phyloP scores from a whole-genome alignment of 2,113 vertebrate species.

The Diadophis punctatus region DNA sequence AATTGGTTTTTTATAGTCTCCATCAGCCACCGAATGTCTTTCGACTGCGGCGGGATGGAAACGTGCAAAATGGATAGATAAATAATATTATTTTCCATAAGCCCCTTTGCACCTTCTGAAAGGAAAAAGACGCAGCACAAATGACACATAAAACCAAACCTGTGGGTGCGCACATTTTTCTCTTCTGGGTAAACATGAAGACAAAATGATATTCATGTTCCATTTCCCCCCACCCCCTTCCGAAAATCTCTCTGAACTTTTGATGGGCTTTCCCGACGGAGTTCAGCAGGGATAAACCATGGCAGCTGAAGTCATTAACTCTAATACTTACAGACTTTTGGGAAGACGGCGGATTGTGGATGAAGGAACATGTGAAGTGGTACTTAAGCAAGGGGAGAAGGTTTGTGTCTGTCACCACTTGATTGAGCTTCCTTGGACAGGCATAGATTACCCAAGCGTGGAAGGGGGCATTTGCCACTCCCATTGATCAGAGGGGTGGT shows the following conservation, averaged over 20 bases:
- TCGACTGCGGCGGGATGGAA: not conserved
- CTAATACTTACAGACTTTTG: slow-evolving; percentile 7
- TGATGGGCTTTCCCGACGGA: slow-evolving; percentile 10
- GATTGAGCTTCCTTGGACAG: not conserved
- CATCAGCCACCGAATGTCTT: not conserved
- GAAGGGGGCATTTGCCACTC: not conserved
- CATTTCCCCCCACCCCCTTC: not conserved
- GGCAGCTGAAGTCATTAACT: slow-evolving; percentile 29
- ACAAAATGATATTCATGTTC: slow-evolving; percentile 6
- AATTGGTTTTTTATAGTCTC: not conserved
- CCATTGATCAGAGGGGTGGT: not conserved
- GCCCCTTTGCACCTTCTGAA: not conserved
- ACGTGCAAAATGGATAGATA: not conserved
- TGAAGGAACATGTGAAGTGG: not conserved
- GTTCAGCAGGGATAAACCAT: slow-evolving; percentile 10
- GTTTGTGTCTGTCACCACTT: rapidly evolving
- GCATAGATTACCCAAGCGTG: not conserved
- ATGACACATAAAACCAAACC: not conserved
- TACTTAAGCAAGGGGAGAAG: not conserved
- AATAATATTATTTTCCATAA: not conserved
- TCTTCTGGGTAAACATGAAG: not conserved
- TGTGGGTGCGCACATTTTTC: not conserved
- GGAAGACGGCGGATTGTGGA: not conserved
- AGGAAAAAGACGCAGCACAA: not conserved
- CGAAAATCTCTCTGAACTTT: not conserved